A percentile compares a stretch with the other conserved stretches of the same genome.
phyloP scores from a whole-genome alignment of 2,113 vertebrate species.

The Mastomys natalensis region DNA sequence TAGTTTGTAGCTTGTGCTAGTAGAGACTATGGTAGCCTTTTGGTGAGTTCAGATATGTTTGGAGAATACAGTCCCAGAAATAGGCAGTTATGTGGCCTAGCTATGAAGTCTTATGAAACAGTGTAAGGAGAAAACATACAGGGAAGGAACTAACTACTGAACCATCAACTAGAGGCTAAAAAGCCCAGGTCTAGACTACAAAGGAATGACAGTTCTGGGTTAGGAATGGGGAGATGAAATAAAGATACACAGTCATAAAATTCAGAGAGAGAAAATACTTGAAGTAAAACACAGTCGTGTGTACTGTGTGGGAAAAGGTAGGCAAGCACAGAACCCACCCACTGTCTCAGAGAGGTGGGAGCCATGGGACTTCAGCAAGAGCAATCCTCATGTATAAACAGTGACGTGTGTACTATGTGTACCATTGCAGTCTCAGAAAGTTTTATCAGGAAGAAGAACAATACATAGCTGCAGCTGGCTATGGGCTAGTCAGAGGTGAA shows the following conservation, averaged over 20 bases:
- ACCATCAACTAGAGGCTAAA: background rate
- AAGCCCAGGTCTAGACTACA: background rate
- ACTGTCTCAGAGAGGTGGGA: background rate
- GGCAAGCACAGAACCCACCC: background rate
- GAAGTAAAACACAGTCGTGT: background rate
- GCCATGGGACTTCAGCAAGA: background rate
- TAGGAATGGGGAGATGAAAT: background rate
- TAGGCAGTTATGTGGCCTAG: background rate
- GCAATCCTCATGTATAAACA: background rate
- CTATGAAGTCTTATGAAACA: background rate
- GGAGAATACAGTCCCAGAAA: background rate
- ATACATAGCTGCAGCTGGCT: background rate
- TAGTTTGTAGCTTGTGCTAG: background rate
- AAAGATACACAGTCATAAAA: background rate
- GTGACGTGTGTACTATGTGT: too few relatives aligned
- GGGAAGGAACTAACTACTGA: background rate
- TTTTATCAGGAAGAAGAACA: background rate
- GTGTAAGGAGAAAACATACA: background rate
- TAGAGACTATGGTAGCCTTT: background rate
- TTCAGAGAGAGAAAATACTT: background rate
- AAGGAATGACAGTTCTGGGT: background rate
- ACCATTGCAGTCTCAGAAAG: background rate
- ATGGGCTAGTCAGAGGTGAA: background rate
- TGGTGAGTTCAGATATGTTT: background rate
- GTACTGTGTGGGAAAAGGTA: background rate